Evolutionary conservation across 2,797 vertebrate genomes (phyloP).

Genomic region (Austrolebias charrua): DNA sequence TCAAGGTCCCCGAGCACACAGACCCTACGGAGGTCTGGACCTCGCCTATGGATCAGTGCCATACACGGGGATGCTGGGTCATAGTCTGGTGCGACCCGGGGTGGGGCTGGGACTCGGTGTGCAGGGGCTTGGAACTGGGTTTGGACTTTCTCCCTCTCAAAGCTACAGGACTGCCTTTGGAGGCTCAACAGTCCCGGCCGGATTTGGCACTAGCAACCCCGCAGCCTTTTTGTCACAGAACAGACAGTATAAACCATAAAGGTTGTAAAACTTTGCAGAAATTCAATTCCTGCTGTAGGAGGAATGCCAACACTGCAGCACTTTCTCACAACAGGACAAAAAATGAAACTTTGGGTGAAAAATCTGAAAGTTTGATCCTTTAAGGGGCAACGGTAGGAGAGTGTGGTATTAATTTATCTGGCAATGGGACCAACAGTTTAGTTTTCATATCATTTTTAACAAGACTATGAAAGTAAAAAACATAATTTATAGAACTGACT

Average conservation of each 20-base stretch:
- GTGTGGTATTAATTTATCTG: background rate
- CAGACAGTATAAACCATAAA: slow-evolving; percentile 82
- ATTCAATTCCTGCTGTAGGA: background rate
- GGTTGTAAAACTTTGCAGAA: background rate
- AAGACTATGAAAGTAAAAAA: background rate
- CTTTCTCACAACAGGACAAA: background rate
- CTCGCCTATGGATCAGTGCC: slow-evolving; percentile 79
- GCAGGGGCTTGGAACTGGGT: slow-evolving; percentile 73
- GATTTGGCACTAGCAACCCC: slow-evolving; percentile 78
- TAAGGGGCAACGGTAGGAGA: background rate
- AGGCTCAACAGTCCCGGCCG: slow-evolving; percentile 68
- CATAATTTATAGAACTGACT: background rate
- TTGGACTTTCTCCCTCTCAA: slow-evolving; percentile 68
- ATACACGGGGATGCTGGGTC: slow-evolving; percentile 77
- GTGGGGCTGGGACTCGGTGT: slow-evolving; percentile 11
- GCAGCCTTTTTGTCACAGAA: slow-evolving; percentile 69
- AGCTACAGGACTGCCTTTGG: slow-evolving; percentile 86
- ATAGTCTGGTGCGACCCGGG: slow-evolving; percentile 74
- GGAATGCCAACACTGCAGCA: too few relatives aligned
- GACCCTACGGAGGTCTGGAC: slow-evolving; percentile 83
- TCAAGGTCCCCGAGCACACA: slow-evolving; percentile 74
- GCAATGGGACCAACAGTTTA: too few relatives aligned
- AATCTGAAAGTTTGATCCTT: background rate
- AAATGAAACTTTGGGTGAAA: background rate
- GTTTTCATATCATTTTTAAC: background rate